Base-by-base conservation (phyloP, 2,113 vertebrate species). In the Nesoenas mayeri region DNA sequence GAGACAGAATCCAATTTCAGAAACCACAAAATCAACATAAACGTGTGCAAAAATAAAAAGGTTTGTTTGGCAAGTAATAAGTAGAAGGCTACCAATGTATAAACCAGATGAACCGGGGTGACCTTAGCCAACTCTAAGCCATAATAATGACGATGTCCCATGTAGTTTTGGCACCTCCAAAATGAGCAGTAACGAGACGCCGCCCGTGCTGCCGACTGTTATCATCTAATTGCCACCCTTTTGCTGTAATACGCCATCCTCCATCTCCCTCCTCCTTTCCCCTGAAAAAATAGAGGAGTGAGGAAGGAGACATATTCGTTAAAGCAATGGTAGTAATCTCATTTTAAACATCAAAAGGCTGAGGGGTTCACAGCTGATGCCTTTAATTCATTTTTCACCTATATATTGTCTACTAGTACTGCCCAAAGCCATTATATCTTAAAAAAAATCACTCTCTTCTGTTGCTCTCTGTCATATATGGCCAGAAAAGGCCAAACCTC, bases 1-100 rank as follows among this genome's bases (percentile, higher is more conserved):
- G 99, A 99, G 99, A 99, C 99, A 98, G 98, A 98, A 98, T 98
- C 99, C 98, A 98, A 98, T 99, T 99, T 98, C 98, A 98, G 96
- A 98, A 99, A 99, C 98, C 98, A 98, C 98, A 99, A 98, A 98
- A 98, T 98, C 98, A 99, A 99, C 99, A 99, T 97, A 97, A 98
- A 98, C 97, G 98, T 98, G 98, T 98, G 98, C 98, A 98, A 98
- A 97, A 98, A 98, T 98, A 98, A 98, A 98, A 98, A 98, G 98
- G 98, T 97, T 98, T 98, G 98, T 99, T 98, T 99, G 98, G 98
- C 97, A 92, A 98, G 98, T 97, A 96, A 97, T 89, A 97, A 98
- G 98, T 95, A 98, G 98, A 98, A 98, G 98, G 98, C 98, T 93
- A 98, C 97, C 98, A 98, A 98, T 98, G 98, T 98, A 97, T 98